Evolutionary conservation across 2,113 vertebrate genomes (phyloP).

Genomic region (Pao palembangensis): DNA sequence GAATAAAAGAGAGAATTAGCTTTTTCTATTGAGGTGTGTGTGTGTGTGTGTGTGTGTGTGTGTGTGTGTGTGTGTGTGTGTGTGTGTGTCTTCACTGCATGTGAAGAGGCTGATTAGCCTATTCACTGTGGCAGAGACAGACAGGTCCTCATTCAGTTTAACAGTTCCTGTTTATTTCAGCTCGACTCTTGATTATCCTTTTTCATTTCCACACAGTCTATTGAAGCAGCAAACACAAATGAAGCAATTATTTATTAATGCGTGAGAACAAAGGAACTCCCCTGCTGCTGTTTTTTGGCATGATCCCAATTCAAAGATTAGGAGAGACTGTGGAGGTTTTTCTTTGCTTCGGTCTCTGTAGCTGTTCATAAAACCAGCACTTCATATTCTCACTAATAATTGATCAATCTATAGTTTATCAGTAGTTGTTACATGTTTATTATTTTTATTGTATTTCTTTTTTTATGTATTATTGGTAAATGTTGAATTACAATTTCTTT

Average conservation of each 20-base stretch:
- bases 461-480: no score
- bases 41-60: constrained; percentile 16
- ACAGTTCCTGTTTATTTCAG: constrained; percentile 64
- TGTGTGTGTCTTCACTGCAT: constrained; percentile 13
- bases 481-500: no score
- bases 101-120: constrained; percentile 55
- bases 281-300: constrained; percentile 66
- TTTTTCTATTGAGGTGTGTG: constrained; percentile 23
- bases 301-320: constrained; percentile 54
- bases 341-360: constrained; percentile 20
- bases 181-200: constrained; percentile 64
- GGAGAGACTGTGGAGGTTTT: constrained; percentile 40
- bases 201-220: constrained; percentile 55
- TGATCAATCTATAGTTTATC: no score
- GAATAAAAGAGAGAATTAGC: constrained; percentile 27
- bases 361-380: constrained; percentile 6
- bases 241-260: constrained; percentile 72
- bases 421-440: no score
- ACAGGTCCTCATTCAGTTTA: constrained; percentile 60
- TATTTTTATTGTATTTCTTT: no score
- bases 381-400: no score
- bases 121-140: constrained; percentile 52
- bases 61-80: constrained; percentile 14
- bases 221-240: constrained; percentile 59
- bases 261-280: constrained; percentile 56